A percentile compares a stretch with the other conserved stretches of the same genome.
Conservation (phyloP, 2,888 invertebrate species). For the Prenolepis imparis region DNA sequence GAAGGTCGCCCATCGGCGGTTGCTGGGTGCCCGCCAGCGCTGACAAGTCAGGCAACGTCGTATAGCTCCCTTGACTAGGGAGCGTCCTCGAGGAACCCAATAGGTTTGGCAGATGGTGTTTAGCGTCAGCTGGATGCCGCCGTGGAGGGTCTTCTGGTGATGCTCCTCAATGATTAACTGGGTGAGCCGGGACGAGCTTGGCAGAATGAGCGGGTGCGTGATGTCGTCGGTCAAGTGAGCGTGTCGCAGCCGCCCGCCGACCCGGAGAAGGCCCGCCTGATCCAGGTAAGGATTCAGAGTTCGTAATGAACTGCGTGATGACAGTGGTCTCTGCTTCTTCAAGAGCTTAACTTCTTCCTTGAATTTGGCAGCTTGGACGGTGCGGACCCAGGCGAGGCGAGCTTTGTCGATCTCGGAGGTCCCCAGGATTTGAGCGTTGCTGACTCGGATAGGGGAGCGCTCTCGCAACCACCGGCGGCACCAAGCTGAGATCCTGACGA, state of each 20-base stretch:
- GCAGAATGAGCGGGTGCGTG: not conserved
- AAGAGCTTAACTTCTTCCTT: too few species aligned
- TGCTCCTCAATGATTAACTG: not conserved
- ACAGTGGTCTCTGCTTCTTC: not conserved
- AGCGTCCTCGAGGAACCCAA: not conserved
- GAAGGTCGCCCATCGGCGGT: constrained; percentile 31
- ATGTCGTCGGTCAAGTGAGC: not conserved
- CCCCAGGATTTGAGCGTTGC: too few species aligned
- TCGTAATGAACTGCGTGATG: accelerated
- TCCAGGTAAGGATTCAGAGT: not conserved
- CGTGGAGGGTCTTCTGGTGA: not conserved
- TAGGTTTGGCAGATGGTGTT: not conserved
- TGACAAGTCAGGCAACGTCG: not conserved
- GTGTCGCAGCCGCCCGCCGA: not conserved
- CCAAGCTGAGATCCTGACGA: too few species aligned
- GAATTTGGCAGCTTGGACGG: too few species aligned
- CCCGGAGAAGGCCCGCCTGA: not conserved
- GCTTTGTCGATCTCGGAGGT: too few species aligned
- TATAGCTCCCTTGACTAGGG: not conserved
- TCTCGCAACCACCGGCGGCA: too few species aligned
- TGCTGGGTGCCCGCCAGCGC: not conserved
- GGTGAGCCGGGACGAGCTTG: accelerated
- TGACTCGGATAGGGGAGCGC: too few species aligned
- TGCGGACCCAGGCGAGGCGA: too few species aligned
- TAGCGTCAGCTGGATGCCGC: not conserved